Percentiles rank a stretch among this genome's conserved stretches.
Evolutionary conservation across 2,113 vertebrate genomes (phyloP).

Genomic region (Osmerus mordax): DNA sequence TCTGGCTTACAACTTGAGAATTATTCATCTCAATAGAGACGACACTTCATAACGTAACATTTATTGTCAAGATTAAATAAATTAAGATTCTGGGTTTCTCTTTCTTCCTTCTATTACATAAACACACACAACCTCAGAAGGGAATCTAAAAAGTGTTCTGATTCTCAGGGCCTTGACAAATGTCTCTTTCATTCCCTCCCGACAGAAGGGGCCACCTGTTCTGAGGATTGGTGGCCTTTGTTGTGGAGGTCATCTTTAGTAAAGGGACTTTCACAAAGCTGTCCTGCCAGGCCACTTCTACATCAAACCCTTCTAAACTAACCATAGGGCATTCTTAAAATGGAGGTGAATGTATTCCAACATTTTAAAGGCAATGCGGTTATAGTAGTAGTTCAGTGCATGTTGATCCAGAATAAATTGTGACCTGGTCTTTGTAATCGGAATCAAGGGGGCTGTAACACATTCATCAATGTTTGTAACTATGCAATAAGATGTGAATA

Average conservation of each 20-base stretch:
- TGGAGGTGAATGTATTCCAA: background rate
- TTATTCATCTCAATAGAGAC: no score
- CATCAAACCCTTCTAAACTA: slow-evolving; percentile 18
- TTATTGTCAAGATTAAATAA: no score
- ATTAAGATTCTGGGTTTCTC: no score
- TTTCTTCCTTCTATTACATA: slow-evolving; percentile 10
- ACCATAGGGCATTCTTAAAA: no score
- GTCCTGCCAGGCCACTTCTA: slow-evolving; percentile 42
- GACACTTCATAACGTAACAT: no score
- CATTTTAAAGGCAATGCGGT: background rate
- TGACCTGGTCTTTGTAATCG: no score
- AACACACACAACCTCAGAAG: slow-evolving; percentile 28
- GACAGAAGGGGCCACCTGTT: slow-evolving; percentile 75
- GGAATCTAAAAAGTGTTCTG: slow-evolving; percentile 33
- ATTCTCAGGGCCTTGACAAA: slow-evolving; percentile 62
- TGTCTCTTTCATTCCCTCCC: slow-evolving; percentile 63
- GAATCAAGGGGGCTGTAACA: no score
- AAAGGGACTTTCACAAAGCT: slow-evolving; percentile 62
- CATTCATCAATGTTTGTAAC: no score
- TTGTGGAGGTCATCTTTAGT: slow-evolving; percentile 61
- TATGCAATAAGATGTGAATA: no score
- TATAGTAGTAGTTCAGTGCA: no score
- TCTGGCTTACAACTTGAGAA: no score
- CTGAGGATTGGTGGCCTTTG: slow-evolving; percentile 68
- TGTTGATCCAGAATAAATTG: no score